These are phyloP conservation scores for Zoanthus sansibaricus DNA, from an alignment of 92 coral and sea anemone species.

Conservation along the genomic window DNA sequence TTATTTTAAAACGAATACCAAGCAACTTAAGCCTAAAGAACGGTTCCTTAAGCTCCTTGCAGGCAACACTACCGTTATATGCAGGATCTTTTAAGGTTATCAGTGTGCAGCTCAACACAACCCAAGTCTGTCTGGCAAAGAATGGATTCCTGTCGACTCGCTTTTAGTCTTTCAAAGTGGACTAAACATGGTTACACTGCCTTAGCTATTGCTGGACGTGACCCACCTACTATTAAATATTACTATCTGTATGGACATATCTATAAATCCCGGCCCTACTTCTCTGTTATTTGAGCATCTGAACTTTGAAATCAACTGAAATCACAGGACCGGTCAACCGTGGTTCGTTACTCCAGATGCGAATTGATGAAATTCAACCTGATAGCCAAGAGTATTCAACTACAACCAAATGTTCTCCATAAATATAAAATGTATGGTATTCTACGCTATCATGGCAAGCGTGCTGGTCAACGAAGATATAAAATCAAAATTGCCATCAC, in stretches of 20 bases:
- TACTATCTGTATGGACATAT: neutral
- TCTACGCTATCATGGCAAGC: neutral
- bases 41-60: neutral
- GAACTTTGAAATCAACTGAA: constrained; percentile 11
- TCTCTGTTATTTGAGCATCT: constrained; percentile 1
- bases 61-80: neutral
- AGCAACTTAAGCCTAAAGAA: neutral
- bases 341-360: too few species aligned
- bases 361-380: neutral
- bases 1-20: neutral
- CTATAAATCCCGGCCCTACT: neutral
- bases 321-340: too few species aligned
- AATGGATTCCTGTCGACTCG: constrained; percentile 21
- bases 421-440: neutral
- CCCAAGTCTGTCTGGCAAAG: neutral
- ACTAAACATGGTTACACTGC: constrained; percentile 2
- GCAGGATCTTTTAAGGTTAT: constrained; percentile 3
- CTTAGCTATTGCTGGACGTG: constrained; percentile 20
- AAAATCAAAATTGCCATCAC: too few species aligned
- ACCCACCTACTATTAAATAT: neutral
- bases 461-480: neutral
- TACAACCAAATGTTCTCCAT: neutral
- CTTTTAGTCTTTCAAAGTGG: neutral
- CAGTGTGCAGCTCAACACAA: neutral
- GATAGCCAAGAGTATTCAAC: too few species aligned